phyloP scores from a whole-genome alignment of 2,888 invertebrate genomes.

The Dolichopus griseipennis region DNA sequence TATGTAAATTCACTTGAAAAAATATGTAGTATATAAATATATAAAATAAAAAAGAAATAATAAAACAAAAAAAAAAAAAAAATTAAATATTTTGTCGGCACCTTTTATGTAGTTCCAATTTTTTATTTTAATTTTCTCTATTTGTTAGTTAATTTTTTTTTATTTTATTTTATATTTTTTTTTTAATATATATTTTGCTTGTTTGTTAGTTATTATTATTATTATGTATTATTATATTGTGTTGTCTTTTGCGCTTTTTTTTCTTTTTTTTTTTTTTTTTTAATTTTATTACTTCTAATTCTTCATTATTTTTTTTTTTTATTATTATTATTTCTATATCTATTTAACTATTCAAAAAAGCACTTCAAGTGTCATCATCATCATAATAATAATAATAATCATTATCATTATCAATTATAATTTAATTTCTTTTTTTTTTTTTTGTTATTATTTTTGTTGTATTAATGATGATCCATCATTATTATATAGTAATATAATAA shows the following conservation, averaged over 20 bases:
- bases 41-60: no score
- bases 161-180: no score
- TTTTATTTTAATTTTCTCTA: neutral
- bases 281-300: neutral
- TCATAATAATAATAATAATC: neutral
- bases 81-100: neutral
- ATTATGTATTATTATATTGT: no score
- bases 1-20: slow-evolving; percentile 6
- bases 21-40: neutral
- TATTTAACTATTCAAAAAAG: slow-evolving; percentile 4
- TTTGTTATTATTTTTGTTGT: no score
- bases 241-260: neutral
- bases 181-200: no score
- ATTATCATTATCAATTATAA: neutral
- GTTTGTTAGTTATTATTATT: no score
- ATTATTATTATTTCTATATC: neutral
- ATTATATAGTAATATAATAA: no score
- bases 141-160: no score
- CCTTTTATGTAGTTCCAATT: neutral
- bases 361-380: slow-evolving; percentile 3
- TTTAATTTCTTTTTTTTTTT: neutral
- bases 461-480: no score
- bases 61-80: neutral
- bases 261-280: neutral
- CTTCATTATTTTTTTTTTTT: neutral